Evolutionary conservation across 30 jellyfish, hydroid and myxozoan genomes (phyloP).

Genomic region (Aurelia aurita complex sp. Pacific): DNA sequence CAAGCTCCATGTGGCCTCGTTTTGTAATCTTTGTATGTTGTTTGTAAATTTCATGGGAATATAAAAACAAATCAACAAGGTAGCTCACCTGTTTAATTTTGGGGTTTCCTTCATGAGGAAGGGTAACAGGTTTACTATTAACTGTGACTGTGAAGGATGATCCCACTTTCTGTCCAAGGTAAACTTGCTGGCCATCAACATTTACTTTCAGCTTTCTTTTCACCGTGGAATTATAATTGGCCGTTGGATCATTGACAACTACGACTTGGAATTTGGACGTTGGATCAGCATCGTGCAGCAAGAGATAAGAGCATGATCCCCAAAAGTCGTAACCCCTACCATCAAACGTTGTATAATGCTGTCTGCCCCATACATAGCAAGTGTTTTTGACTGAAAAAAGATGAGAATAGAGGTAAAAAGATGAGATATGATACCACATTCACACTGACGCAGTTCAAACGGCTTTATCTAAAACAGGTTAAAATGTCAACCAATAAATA

Average conservation of each 20-base stretch:
- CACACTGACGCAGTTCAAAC: too few species aligned
- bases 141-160: conserved; percentile 66
- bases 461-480: too few species aligned
- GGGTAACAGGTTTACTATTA: conserved; percentile 62
- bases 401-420: too few species aligned
- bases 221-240: conserved; percentile 75
- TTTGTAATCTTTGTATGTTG: too few species aligned
- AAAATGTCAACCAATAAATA: too few species aligned
- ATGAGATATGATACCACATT: too few species aligned
- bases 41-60: too few species aligned
- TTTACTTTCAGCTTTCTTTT: conserved; percentile 77
- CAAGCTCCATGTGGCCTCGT: too few species aligned
- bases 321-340: conserved; percentile 79
- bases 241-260: conserved; percentile 82
- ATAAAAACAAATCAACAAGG: not conserved
- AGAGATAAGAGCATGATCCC: conserved; percentile 84
- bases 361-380: conserved; percentile 88
- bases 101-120: conserved; percentile 87
- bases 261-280: conserved; percentile 64
- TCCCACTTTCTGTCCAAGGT: conserved; percentile 87
- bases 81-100: conserved; percentile 80
- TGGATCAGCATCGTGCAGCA: conserved; percentile 91
- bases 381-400: conserved; percentile 74
- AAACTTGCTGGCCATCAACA: conserved; percentile 60
- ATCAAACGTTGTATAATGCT: conserved; percentile 91